These are phyloP conservation scores for Morone chrysops DNA, from an alignment of 2,113 vertebrate genomes.

Conservation along the genomic window DNA sequence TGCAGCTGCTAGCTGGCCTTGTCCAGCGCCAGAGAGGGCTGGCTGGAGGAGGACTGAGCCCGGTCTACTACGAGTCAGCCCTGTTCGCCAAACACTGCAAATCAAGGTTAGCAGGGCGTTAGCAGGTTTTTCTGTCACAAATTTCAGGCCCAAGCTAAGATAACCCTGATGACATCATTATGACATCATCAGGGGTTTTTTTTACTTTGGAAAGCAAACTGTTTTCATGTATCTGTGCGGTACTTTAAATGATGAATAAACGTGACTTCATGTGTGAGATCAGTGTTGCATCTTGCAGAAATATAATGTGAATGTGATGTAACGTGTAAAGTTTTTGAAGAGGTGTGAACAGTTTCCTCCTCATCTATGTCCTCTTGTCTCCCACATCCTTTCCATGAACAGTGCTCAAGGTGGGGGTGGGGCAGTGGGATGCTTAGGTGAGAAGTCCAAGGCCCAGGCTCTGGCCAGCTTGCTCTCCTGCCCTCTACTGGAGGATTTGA, in stretches of 20 bases:
- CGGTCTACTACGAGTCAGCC: constrained; percentile 80
- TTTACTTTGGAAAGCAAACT: too few species aligned
- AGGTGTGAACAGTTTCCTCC: neutral
- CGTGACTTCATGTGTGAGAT: too few species aligned
- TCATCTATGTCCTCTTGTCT: neutral
- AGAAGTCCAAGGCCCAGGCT: constrained; percentile 77
- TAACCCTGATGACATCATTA: too few species aligned
- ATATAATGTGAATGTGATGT: neutral
- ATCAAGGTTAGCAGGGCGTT: constrained; percentile 42
- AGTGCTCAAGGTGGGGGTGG: constrained; percentile 56
- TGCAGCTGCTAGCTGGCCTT: constrained; percentile 71
- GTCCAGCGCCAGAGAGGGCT: constrained; percentile 74
- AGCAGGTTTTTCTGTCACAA: too few species aligned
- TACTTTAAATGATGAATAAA: too few species aligned
- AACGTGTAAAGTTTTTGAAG: neutral
- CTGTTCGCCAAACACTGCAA: constrained; percentile 76
- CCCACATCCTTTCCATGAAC: neutral
- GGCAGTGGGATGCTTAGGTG: constrained; percentile 79
- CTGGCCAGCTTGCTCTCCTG: constrained; percentile 79
- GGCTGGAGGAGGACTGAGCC: constrained; percentile 61
- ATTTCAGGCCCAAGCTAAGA: too few species aligned
- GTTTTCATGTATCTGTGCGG: too few species aligned
- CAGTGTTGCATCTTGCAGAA: neutral
- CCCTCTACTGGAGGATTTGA: constrained; percentile 84
- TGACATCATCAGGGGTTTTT: too few species aligned